Evolutionary conservation across 2,113 vertebrate genomes (phyloP).

Genomic region (Sakesphorus luctuosus): DNA sequence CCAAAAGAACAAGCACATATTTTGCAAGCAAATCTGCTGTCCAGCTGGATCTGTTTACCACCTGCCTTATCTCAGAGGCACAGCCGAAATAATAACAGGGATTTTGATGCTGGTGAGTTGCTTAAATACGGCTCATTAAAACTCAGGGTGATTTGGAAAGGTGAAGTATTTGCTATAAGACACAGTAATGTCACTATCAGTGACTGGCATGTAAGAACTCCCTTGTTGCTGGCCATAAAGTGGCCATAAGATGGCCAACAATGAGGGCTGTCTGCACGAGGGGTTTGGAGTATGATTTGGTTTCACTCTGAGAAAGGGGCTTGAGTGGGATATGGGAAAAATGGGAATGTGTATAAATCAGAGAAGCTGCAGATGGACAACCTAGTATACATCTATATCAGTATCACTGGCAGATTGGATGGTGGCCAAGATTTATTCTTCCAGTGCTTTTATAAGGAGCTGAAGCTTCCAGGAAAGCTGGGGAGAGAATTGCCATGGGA

Average conservation of each 20-base stretch:
- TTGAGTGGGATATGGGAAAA: background rate
- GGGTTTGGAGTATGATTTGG: background rate
- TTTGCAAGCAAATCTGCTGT: constrained; percentile 49
- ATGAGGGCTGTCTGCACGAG: background rate
- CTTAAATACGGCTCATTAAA: constrained; percentile 51
- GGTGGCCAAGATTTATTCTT: background rate
- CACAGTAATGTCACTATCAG: background rate
- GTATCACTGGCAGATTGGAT: background rate
- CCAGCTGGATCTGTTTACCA: constrained; percentile 64
- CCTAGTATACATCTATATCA: background rate
- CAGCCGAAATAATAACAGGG: constrained; percentile 62
- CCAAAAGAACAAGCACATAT: constrained; percentile 25
- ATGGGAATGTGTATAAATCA: background rate
- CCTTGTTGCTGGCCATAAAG: background rate
- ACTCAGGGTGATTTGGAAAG: background rate
- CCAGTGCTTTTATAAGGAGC: background rate
- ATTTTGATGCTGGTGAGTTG: constrained; percentile 30
- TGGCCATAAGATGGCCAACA: background rate
- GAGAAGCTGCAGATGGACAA: background rate
- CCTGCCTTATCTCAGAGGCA: constrained; percentile 63
- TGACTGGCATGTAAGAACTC: background rate
- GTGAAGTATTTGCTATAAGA: background rate
- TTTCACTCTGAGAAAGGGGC: background rate
- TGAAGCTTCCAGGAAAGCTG: background rate
- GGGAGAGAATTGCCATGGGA: background rate